Evolutionary conservation across 2,888 invertebrate genomes (phyloP).

Genomic region (Ceramica pisi): DNA sequence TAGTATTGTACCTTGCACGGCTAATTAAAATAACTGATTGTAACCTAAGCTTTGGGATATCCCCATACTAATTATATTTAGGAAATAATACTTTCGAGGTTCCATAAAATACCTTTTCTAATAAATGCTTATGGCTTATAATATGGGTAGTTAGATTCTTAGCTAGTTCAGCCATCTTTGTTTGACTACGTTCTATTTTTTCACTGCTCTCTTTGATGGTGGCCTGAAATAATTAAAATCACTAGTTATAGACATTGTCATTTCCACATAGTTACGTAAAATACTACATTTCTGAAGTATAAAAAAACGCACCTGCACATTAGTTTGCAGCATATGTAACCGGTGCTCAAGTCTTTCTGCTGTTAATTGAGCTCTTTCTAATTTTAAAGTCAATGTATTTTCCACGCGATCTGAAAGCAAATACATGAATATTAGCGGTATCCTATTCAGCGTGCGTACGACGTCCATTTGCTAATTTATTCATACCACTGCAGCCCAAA

Average conservation of each 20-base stretch:
- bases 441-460: slow-evolving; percentile 71
- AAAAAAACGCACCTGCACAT: slow-evolving; percentile 79
- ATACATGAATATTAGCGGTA: slow-evolving; percentile 70
- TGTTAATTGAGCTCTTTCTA: slow-evolving; percentile 88
- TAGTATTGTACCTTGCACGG: background rate
- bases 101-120: slow-evolving; percentile 82
- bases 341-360: slow-evolving; percentile 87
- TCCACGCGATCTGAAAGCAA: slow-evolving; percentile 86
- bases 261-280: background rate
- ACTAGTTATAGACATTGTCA: background rate
- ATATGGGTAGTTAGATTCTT: slow-evolving; percentile 85
- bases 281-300: slow-evolving; percentile 7
- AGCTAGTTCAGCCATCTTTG: slow-evolving; percentile 81
- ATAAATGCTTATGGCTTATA: slow-evolving; percentile 79
- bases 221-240: slow-evolving; percentile 75
- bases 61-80: background rate
- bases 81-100: slow-evolving; percentile 5
- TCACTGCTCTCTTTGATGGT: slow-evolving; percentile 86
- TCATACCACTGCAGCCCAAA: slow-evolving; percentile 68
- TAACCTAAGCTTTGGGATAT: background rate
- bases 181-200: slow-evolving; percentile 83
- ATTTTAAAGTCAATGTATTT: slow-evolving; percentile 85
- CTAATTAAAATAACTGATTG: slow-evolving; percentile 23
- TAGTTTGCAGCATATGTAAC: slow-evolving; percentile 86
- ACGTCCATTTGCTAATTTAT: slow-evolving; percentile 73